Base-by-base conservation (phyloP, 92 coral and sea anemone species). In the Anthopleura xanthogrammica region DNA sequence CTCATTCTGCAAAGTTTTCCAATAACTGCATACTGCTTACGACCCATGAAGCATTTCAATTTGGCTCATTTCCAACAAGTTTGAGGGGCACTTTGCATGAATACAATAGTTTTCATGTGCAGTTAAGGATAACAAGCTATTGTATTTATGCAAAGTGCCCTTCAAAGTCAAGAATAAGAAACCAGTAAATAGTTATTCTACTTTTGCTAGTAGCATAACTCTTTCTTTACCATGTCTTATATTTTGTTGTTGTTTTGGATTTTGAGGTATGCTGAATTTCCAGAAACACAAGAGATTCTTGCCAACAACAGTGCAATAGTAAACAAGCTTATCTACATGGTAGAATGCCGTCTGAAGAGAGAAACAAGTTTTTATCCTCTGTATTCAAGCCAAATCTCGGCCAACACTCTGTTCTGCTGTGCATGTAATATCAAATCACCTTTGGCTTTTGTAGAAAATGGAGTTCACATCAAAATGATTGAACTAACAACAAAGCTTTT, bases 331-430 rank as follows among this genome's bases (percentile, higher is more conserved):
- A 76, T 93, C 16, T 81, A 77, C 68, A 93, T 93, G 97, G 90
- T 93, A 73, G 93, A 82, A 20, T 83, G 89, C 76, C 94, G 91
- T 19, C 80, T 90, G 40, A 43, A 78, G 10, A 78, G 83, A 20
- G 87, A 81, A 36, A 86, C 87, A 72, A 64, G 84, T 4, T 85
- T 56, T 71, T 85, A 85, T 77, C 82, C 86, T 11, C 36, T 79
- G 52, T 93, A 93, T 79, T 85, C 93, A 7, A 88, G 95, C 40
- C 93, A 93, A 83, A 93, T 93, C 58, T 92, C 97, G 56, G 97
- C 97, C 42, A 93, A 93, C 75, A 93, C 97, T 0, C 72, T 93
- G 43, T 93, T 93, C 84, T 89, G 95, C 76, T 93, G 97, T 87
- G 92, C 95, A 39, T 92, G 95, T 72, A 76, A 94, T 76, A 52